Conservation (phyloP, 2,113 vertebrate species). For the Campylomormyrus tamandua region DNA sequence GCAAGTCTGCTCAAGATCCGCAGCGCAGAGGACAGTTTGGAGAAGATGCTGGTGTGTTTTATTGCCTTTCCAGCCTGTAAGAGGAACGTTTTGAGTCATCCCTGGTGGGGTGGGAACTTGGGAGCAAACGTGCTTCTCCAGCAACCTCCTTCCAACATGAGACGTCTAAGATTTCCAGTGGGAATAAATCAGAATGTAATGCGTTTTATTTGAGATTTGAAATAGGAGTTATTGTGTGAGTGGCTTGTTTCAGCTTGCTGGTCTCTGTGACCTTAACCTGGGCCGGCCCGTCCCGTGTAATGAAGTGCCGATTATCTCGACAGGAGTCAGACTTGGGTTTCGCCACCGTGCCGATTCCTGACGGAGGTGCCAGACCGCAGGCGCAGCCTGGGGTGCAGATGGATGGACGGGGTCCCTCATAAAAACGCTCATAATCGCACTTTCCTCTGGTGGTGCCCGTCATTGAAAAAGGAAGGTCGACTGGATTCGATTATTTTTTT, state of each 20-base stretch:
- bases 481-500: neutral
- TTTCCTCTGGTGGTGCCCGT: neutral
- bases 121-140: neutral
- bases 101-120: neutral
- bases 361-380: slow-evolving; percentile 25
- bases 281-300: neutral
- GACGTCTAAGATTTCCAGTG: neutral
- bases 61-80: neutral
- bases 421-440: neutral
- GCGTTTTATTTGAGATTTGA: neutral
- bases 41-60: neutral
- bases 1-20: neutral
- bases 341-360: slow-evolving; percentile 40
- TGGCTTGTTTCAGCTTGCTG: neutral
- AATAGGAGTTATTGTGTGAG: neutral
- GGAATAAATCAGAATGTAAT: neutral
- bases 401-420: neutral
- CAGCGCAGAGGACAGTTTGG: neutral
- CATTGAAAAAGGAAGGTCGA: neutral
- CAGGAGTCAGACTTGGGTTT: neutral
- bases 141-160: neutral
- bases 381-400: neutral
- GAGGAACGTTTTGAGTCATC: neutral
- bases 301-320: neutral
- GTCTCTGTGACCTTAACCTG: neutral